Evolutionary conservation across 2,113 vertebrate species (phyloP).

Genomic region (Nanorana parkeri): DNA sequence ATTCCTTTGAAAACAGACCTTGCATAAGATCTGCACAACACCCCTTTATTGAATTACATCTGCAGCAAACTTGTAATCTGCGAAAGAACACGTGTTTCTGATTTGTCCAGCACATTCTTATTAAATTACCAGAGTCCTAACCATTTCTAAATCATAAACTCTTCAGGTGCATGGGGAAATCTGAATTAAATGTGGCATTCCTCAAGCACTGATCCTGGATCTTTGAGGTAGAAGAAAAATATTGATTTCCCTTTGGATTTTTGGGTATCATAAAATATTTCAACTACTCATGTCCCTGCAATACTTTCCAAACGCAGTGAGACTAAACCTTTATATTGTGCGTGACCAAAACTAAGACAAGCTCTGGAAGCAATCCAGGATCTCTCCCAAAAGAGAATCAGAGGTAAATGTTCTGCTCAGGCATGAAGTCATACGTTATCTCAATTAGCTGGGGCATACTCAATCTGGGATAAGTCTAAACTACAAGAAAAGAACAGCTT

Average conservation of each 20-base stretch:
- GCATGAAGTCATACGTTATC: constrained; percentile 37
- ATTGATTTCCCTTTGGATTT: neutral
- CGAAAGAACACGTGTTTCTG: neutral
- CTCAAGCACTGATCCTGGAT: neutral
- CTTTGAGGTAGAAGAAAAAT: neutral
- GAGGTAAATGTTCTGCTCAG: neutral
- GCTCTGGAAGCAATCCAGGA: constrained; percentile 18
- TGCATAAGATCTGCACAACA: neutral
- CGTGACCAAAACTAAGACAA: constrained; percentile 29
- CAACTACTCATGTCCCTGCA: neutral
- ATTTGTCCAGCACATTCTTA: neutral
- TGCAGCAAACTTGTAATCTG: neutral
- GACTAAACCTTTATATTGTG: constrained; percentile 22
- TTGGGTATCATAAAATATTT: neutral
- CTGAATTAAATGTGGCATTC: constrained; percentile 2
- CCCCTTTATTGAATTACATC: neutral
- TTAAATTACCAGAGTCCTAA: neutral
- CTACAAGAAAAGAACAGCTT: constrained; percentile 1
- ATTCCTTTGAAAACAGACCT: neutral
- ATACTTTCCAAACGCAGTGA: neutral
- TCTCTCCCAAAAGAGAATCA: constrained; percentile 4
- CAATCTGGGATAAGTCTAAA: neutral
- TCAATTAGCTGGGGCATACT: constrained; percentile 34
- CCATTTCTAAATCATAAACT: neutral
- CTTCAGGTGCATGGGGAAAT: neutral